These are phyloP conservation scores for Orchestes rusci DNA, from an alignment of 2,888 invertebrate species.

Conservation along the genomic window DNA sequence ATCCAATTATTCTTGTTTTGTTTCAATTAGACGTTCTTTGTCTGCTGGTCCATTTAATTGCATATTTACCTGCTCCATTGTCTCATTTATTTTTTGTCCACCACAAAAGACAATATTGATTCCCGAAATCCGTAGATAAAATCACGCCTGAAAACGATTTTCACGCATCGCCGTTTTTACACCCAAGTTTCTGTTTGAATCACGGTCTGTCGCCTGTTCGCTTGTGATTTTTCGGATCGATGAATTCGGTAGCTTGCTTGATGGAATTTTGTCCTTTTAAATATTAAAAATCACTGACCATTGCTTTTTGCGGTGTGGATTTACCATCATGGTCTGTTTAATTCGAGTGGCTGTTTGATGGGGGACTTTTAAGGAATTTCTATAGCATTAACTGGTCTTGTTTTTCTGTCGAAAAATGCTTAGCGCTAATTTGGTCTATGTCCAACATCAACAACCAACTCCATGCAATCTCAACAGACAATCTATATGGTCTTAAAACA, in stretches of 20 bases:
- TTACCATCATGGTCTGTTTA: conserved; percentile 17
- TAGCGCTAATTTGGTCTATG: no score
- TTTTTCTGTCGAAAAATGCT: no score
- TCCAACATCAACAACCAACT: no score
- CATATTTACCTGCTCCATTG: conserved; percentile 14
- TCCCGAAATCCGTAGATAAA: conserved; percentile 4
- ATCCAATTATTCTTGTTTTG: no score
- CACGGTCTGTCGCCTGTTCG: conserved; percentile 18
- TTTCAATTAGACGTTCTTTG: conserved; percentile 6
- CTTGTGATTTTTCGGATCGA: conserved; percentile 18
- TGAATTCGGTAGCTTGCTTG: conserved; percentile 12
- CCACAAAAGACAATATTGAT: conserved; percentile 20
- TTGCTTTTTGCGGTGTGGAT: conserved; percentile 12
- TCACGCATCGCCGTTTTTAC: conserved; percentile 19
- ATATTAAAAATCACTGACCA: conserved; percentile 21
- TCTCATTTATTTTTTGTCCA: conserved; percentile 13
- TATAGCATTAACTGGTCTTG: no score
- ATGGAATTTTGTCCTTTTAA: conserved; percentile 20
- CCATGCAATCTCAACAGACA: no score
- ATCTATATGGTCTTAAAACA: no score
- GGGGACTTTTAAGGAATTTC: no score
- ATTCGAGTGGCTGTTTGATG: conserved; percentile 14
- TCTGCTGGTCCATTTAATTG: conserved; percentile 16
- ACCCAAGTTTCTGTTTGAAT: conserved; percentile 15
- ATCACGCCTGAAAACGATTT: conserved; percentile 15